A percentile compares a stretch with the other conserved stretches of the same genome.
Conservation (phyloP, 2,888 invertebrate species). For the Actias luna region DNA sequence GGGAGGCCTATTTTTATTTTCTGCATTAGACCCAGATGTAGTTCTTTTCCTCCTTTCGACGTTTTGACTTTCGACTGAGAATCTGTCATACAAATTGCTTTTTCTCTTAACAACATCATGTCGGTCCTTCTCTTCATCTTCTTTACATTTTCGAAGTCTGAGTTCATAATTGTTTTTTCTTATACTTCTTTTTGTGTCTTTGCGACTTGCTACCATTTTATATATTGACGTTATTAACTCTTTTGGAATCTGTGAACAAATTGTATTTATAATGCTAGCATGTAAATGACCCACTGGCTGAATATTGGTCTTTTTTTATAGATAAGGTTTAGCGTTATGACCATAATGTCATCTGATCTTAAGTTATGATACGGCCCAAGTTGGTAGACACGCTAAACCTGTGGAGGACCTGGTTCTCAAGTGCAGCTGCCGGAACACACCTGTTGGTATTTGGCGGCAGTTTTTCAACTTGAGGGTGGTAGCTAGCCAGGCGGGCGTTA, state of each 20-base stretch:
- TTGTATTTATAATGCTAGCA: neutral
- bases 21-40: constrained; percentile 49
- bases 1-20: constrained; percentile 55
- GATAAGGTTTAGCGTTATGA: no score
- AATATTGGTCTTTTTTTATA: no score
- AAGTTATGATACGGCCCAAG: no score
- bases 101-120: constrained; percentile 63
- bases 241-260: constrained; percentile 82
- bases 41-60: constrained; percentile 66
- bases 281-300: no score
- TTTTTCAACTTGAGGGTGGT: no score
- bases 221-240: constrained; percentile 88
- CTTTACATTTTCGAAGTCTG: constrained; percentile 53
- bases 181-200: constrained; percentile 81
- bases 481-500: no score
- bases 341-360: no score
- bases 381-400: no score
- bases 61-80: constrained; percentile 67
- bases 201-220: constrained; percentile 87
- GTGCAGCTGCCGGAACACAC: no score
- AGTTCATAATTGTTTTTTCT: constrained; percentile 74
- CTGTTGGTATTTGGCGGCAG: no score
- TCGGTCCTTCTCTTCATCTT: constrained; percentile 52
- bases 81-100: constrained; percentile 70
- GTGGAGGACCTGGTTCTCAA: no score